Percentiles rank a stretch among this genome's conserved stretches.
phyloP scores from a whole-genome alignment of 2,113 vertebrate genomes.

The Gobio gobio region DNA sequence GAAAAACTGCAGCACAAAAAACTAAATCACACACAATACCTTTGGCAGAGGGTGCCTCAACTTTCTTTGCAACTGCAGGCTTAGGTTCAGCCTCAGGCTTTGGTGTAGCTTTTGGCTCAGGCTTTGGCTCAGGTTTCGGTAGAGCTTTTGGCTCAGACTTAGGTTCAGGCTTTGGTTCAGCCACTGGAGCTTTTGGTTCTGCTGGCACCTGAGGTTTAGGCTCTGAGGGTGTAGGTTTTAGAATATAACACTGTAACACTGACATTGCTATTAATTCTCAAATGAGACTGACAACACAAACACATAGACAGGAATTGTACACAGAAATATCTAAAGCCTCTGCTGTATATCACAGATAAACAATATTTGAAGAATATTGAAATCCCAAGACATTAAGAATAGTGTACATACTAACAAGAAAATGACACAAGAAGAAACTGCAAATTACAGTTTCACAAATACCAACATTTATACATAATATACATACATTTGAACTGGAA shows the following conservation, averaged over 20 bases:
- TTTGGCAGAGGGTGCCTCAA: conserved; percentile 52
- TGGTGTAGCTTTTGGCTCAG: conserved; percentile 15
- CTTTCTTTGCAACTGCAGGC: conserved; percentile 48
- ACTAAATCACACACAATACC: conserved; percentile 63
- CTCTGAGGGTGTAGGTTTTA: conserved; percentile 45
- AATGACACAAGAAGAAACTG: neutral
- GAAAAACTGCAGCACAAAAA: neutral
- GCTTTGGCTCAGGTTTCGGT: conserved; percentile 42
- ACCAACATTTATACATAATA: neutral
- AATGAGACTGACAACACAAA: conserved; percentile 31
- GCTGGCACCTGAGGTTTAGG: conserved; percentile 36
- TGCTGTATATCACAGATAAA: too few species aligned
- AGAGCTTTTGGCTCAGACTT: conserved; percentile 42
- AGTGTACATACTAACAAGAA: neutral
- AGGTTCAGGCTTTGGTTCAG: conserved; percentile 5
- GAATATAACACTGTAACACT: conserved; percentile 62
- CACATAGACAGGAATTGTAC: conserved; percentile 18
- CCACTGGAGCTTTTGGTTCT: conserved; percentile 20
- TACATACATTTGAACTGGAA: neutral
- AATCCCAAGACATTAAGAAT: conserved; percentile 17
- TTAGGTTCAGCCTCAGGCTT: conserved; percentile 44
- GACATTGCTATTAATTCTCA: conserved; percentile 56
- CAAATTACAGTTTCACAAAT: conserved; percentile 15
- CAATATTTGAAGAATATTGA: neutral
- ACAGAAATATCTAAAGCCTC: too few species aligned